These are phyloP conservation scores for Caenorhabditis plicata DNA, from an alignment of 2,888 invertebrate species.

Conservation along the genomic window DNA sequence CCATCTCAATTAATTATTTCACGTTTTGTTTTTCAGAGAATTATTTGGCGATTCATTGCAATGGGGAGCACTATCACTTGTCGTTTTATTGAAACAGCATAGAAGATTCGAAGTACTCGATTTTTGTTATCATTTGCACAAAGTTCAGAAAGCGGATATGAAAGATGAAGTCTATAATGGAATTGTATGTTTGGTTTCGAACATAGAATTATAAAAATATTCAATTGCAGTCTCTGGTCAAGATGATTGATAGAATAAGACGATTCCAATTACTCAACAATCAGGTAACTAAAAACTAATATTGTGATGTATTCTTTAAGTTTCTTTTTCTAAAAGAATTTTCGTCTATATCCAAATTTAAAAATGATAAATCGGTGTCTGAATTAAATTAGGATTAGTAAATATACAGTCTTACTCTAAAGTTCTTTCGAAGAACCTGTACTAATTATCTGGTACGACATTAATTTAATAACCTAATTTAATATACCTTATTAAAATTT, in stretches of 20 bases:
- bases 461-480: too few relatives aligned
- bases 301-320: too few relatives aligned
- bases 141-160: slow-evolving; percentile 91
- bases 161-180: slow-evolving; percentile 92
- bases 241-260: slow-evolving; percentile 95
- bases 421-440: too few relatives aligned
- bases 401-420: too few relatives aligned
- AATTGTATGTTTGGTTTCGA: slow-evolving; percentile 72
- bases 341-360: too few relatives aligned
- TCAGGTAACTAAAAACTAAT: too few relatives aligned
- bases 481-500: too few relatives aligned
- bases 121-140: slow-evolving; percentile 94
- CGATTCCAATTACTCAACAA: slow-evolving; percentile 97
- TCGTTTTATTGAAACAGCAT: slow-evolving; percentile 90
- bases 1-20: neutral
- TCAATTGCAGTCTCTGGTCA: slow-evolving; percentile 78
- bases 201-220: too few relatives aligned
- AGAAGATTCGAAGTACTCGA: slow-evolving; percentile 76
- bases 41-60: slow-evolving; percentile 96
- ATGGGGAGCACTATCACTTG: slow-evolving; percentile 97
- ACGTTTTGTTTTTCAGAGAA: slow-evolving; percentile 75
- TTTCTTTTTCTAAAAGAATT: too few relatives aligned
- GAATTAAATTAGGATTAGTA: too few relatives aligned
- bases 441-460: too few relatives aligned
- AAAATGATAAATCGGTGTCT: too few relatives aligned